Base-by-base conservation (phyloP, 23 tunicate genomes). In the Halocynthia aurantium region DNA sequence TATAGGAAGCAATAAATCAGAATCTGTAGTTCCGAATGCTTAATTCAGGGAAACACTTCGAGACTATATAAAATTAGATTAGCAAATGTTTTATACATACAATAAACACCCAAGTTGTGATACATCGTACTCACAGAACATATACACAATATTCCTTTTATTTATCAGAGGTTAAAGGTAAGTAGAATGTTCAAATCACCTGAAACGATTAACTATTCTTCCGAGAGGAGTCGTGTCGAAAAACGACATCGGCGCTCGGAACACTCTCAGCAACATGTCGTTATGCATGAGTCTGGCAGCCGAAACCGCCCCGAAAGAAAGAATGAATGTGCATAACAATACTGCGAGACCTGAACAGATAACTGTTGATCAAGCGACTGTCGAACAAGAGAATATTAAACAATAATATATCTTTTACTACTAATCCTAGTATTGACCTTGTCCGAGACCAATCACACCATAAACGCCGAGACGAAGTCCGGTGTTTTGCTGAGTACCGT, bases 191-290 rank as follows among this genome's bases (percentile, higher is more conserved):
- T 31, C 44, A 31, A 72, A 19, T 65, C 53, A 89, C 96, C 96
- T 89, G 83, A 93, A 93, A 21, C 98, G 74, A 67, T 93, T 93
- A 52, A 93, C 77, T 52, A 93, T 87, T 62, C 98, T 75, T 0
- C 98, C 98, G 6, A 84, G 88, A 8, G 98, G 98, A 53, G 94
- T 93, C 0, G 98, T 93, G 83, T 93, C 98, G 60, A 93, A 93
- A 74, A 86, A 93, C 7, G 89, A 55, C 94, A 87, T 87, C 8
- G 98, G 94, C 44, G 98, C 93, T 52, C 83, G 69, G 66, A 93
- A 75, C 54, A 93, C 81, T 54, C 82, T 73, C 22, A 76, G 53
- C 7, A 93, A 84, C 86, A 93, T 73, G 10, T 84, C 81, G 13
- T 22, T 49, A 61, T 93, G 94, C 49, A 87, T 50, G 62, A 55